Evolutionary conservation across 2,113 vertebrate species (phyloP), one percentile per base, ranked within the genome.

Genomic region (Dipodomys stephensi): DNA sequence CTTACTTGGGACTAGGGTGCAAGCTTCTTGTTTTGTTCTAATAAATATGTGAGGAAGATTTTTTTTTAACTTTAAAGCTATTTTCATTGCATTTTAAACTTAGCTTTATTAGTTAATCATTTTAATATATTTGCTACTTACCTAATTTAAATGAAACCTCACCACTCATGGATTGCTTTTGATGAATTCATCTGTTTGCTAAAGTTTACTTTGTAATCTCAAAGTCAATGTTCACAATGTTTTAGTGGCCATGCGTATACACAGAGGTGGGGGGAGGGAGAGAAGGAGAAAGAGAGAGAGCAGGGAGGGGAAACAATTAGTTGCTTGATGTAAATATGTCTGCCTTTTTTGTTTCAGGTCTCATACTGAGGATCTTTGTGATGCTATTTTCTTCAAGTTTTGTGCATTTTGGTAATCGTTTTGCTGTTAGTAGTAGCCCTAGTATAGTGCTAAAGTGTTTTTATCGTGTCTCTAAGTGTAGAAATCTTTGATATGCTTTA

Each of bases 31-130:
- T 73, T 83, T 88, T 83, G 91, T 81, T 49, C 9, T 49, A 80
- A 62, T 74, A 23, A 28, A 44, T 64, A 80, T 25, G 30, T 22
- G 2, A 90, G 30, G 23, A 20, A 60, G 16, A 57, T 4, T 16
- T 18, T 57, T 57, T 57, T 72, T 89, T 83, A 53, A 62, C 39
- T 91, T 85, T 44, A 65, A 60, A 49, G 39, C 13, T 72, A 57
- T 57, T 83, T 60, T 57, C 22, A 19, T n/a, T 81, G 3, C 64
- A 23, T 65, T 69, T 93, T 71, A 23, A 23, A 49, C 60, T 83
- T 72, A 12, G n/a, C 81, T 68, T 35, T 88, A 88, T 44, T 91
- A 44, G 49, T 86, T 76, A 65, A 64, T 44, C 57, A 73, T 32
- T 82, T 23, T 30, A 82, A 4, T 49, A 27, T 2, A 60, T 72